Conservation (phyloP, 2,888 invertebrate genomes). For the Keiferia lycopersicella region DNA sequence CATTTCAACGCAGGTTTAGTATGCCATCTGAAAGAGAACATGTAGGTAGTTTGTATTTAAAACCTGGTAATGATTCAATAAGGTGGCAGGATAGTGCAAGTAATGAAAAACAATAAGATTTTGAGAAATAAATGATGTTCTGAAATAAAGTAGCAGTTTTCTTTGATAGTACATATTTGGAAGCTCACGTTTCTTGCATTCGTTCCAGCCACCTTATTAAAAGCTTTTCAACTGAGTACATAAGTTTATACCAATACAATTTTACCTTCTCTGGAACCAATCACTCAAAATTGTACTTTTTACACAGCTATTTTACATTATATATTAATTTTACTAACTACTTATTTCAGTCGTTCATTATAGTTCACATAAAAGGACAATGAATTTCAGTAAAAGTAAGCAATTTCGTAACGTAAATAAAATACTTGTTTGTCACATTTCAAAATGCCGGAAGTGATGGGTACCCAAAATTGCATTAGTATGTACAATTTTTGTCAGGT, state of each 20-base stretch:
- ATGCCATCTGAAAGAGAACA: conserved; percentile 61
- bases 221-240: conserved; percentile 20
- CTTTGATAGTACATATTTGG: not conserved
- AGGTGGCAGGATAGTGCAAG: conserved; percentile 37
- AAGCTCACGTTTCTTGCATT: conserved; percentile 15
- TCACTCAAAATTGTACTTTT: conserved; percentile 65
- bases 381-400: conserved; percentile 23
- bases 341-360: conserved; percentile 64
- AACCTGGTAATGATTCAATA: conserved; percentile 29
- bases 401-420: conserved; percentile 39
- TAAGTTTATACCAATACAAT: conserved; percentile 39
- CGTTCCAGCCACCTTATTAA: conserved; percentile 32
- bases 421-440: conserved; percentile 55
- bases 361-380: conserved; percentile 33
- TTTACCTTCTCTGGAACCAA: conserved; percentile 49
- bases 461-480: conserved; percentile 26
- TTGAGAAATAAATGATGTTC: not conserved
- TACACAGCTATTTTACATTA: conserved; percentile 65
- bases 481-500: conserved; percentile 13
- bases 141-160: conserved; percentile 13
- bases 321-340: conserved; percentile 63
- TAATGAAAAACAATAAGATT: conserved; percentile 11
- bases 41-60: conserved; percentile 26
- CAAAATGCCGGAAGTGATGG: conserved; percentile 20
- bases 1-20: conserved; percentile 40